phyloP scores from a whole-genome alignment of 2,888 invertebrate genomes.

The Cantharis rufa region DNA sequence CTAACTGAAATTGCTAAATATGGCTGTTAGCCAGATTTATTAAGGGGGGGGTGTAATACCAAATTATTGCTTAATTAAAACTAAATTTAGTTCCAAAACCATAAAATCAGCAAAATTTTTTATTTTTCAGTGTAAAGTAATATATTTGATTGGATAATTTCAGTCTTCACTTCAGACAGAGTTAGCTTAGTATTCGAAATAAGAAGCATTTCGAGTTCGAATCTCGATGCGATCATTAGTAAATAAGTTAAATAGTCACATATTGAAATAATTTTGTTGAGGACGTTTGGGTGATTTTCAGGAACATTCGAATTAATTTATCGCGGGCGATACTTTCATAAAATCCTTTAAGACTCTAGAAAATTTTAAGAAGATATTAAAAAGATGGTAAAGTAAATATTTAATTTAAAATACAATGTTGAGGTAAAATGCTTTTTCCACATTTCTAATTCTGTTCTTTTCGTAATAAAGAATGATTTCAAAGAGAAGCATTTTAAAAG shows the following conservation, averaged over 20 bases:
- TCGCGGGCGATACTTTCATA: background rate
- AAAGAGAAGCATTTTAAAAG: conserved; percentile 39
- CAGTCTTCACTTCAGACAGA: too few species aligned
- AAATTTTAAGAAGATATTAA: background rate
- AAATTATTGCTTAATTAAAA: too few species aligned
- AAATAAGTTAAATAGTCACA: too few species aligned
- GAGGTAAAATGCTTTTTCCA: conserved; percentile 35
- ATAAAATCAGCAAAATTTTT: too few species aligned
- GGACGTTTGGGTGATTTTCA: background rate
- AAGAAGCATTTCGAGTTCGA: background rate
- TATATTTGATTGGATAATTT: too few species aligned
- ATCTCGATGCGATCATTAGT: background rate
- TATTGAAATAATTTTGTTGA: background rate
- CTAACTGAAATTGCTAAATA: too few species aligned
- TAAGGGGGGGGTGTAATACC: too few species aligned
- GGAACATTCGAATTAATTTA: background rate
- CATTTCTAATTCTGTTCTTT: conserved; percentile 37
- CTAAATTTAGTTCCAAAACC: too few species aligned
- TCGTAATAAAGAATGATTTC: conserved; percentile 39
- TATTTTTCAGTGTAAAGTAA: too few species aligned
- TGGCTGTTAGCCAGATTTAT: too few species aligned
- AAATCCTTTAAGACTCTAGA: background rate
- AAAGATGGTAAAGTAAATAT: conserved; percentile 1
- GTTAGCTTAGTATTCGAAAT: too few species aligned
- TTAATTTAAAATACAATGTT: conserved; percentile 26